Evolutionary conservation across 2,888 invertebrate genomes (phyloP), one percentile per base, ranked within the genome.

Genomic region (Tolmerus cingulatus): DNA sequence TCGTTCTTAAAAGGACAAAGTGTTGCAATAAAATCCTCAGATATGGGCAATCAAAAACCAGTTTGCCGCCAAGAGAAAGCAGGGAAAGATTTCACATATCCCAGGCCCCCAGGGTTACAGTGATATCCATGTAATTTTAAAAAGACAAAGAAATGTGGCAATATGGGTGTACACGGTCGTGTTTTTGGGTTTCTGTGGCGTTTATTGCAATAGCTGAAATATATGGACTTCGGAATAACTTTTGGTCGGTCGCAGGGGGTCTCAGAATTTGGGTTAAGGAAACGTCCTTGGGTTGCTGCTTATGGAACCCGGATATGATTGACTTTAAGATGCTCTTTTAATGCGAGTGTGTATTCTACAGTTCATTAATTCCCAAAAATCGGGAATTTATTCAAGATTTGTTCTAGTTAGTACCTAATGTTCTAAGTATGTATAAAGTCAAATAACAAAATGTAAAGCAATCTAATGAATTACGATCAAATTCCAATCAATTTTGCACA

Each of bases 21-120:
- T 79, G 79, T 79, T 79, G 79, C 79, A 79, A 79, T 79, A 79
- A 79, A 79, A 79, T 51, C 79, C 79, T 79, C 79, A 79, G 79
- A 79, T 79, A 79, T 79, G 79, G 79, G 79, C 79, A 79, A 79
- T 79, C 79, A 79, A 79, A 79, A 79, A 46, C 79, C 79, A 79
- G 46, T 79, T 79, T 79, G 46, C 79, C 51, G 79, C 78, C 78
- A 51, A 40, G 79, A 66, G 51, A 51, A 79, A 46, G n/a, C 51
- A 79, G 19, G 46, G 79, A 79, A 79, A 79, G 79, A 79, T 79
- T 79, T 79, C 79, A 79, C 79, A 79, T 79, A 79, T 79, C 79
- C 79, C 19, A 46, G 30, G 27, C 23, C 79, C 55, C 46, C 12
- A 23, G 43, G 78, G 40, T 46, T 51, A 40, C 46, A 79, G 14